phyloP scores from a whole-genome alignment of 2,113 vertebrate genomes.

The Nesoenas mayeri region DNA sequence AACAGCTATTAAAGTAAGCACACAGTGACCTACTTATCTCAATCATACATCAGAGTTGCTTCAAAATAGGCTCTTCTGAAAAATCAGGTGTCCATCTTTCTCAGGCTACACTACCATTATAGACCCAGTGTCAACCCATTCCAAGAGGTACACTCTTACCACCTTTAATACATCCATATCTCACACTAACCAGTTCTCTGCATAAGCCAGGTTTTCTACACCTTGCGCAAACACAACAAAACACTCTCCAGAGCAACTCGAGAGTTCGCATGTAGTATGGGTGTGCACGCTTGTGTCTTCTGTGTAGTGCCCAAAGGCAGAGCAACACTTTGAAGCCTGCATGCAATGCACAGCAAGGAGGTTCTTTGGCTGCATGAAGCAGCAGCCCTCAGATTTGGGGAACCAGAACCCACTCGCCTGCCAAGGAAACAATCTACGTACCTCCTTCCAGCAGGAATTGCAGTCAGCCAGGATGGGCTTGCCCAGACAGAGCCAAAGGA shows the following conservation, averaged over 20 bases:
- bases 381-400: fast-evolving
- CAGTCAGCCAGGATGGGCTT: background rate
- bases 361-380: background rate
- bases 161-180: fast-evolving
- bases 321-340: background rate
- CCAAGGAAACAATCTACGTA: fast-evolving
- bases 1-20: background rate
- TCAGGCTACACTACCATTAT: background rate
- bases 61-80: background rate
- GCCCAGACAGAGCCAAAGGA: background rate
- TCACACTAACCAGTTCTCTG: background rate
- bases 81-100: background rate
- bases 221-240: fast-evolving
- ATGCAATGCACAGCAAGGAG: fast-evolving
- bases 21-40: background rate
- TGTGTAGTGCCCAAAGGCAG: background rate
- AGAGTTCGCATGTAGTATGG: background rate
- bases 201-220: background rate
- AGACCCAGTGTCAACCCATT: background rate
- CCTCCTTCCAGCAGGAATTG: background rate
- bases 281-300: fast-evolving
- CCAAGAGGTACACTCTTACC: background rate
- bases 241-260: background rate
- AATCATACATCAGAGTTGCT: background rate
- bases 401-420: background rate